A percentile compares a stretch with the other conserved stretches of the same genome.
Conservation (phyloP, 2,113 vertebrate species). For the Acanthochromis polyacanthus region DNA sequence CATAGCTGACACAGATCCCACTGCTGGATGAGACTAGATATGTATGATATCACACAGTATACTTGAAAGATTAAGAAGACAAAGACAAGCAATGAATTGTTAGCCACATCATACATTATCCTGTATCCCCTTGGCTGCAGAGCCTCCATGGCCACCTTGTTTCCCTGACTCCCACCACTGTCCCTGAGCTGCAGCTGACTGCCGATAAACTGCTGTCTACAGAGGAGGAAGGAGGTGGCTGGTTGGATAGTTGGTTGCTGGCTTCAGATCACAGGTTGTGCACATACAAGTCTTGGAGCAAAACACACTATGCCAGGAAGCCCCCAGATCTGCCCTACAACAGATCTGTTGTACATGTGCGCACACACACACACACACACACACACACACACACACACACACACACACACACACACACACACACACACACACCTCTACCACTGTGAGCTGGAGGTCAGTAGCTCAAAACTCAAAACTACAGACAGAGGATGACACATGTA, state of each 20-base stretch:
- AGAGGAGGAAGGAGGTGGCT: slow-evolving; percentile 58
- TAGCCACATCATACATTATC: background rate
- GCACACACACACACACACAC: too few relatives aligned
- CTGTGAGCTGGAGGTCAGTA: background rate
- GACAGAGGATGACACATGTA: too few relatives aligned
- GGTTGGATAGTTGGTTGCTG: slow-evolving; percentile 55
- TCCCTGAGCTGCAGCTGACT: slow-evolving; percentile 72
- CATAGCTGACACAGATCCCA: slow-evolving; percentile 18
- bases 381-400: too few relatives aligned
- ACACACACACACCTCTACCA: too few relatives aligned
- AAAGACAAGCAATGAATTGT: background rate
- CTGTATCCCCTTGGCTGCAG: slow-evolving; percentile 9
- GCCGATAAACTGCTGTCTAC: slow-evolving; percentile 70
- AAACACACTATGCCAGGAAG: slow-evolving; percentile 31
- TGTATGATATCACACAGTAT: background rate
- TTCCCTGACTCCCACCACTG: slow-evolving; percentile 47
- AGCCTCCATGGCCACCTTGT: slow-evolving; percentile 20
- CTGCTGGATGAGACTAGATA: background rate
- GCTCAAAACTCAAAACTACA: background rate
- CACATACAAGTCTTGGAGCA: slow-evolving; percentile 44
- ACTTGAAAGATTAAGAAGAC: background rate
- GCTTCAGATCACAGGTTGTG: slow-evolving; percentile 71
- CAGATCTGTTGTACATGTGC: background rate
- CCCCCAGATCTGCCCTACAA: slow-evolving; percentile 43
- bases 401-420: too few relatives aligned